Conservation (phyloP, 2,888 invertebrate species). For the Aleiodes alternator region DNA sequence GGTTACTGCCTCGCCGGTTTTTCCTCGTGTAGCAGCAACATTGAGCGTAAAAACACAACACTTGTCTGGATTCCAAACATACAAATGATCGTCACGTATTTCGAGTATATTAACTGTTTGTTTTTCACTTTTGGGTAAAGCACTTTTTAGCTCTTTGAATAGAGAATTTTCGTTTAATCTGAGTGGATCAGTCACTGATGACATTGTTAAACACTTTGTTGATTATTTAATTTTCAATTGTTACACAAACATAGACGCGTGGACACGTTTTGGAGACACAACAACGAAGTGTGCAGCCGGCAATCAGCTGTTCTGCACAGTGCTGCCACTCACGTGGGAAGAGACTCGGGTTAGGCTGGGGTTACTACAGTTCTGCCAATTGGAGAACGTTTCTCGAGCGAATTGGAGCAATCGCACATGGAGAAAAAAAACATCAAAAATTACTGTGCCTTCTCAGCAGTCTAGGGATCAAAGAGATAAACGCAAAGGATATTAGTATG, state of each 20-base stretch:
- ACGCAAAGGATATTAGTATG: too few species aligned
- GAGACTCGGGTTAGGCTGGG: neutral
- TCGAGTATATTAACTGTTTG: constrained; percentile 81
- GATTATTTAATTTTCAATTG: neutral
- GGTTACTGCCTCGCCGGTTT: constrained; percentile 76
- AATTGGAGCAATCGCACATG: too few species aligned
- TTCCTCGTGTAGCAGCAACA: constrained; percentile 77
- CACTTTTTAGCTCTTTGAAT: constrained; percentile 79
- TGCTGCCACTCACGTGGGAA: constrained; percentile 45
- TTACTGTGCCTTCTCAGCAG: too few species aligned
- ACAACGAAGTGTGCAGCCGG: constrained; percentile 65
- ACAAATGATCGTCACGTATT: constrained; percentile 82
- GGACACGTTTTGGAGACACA: constrained; percentile 54
- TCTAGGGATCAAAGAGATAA: too few species aligned
- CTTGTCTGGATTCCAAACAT: constrained; percentile 82
- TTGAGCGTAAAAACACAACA: constrained; percentile 81
- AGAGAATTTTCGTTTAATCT: constrained; percentile 80
- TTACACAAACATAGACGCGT: constrained; percentile 10
- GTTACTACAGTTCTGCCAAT: too few species aligned
- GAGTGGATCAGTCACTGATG: constrained; percentile 78
- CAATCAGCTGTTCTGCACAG: constrained; percentile 47
- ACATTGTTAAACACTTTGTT: constrained; percentile 76
- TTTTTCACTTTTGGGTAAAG: constrained; percentile 77
- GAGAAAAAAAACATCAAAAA: too few species aligned
- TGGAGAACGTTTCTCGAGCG: too few species aligned